Evolutionary conservation across 2,113 vertebrate species (phyloP), one percentile per base, ranked within the genome.

Genomic region (Epinephelus fuscoguttatus): DNA sequence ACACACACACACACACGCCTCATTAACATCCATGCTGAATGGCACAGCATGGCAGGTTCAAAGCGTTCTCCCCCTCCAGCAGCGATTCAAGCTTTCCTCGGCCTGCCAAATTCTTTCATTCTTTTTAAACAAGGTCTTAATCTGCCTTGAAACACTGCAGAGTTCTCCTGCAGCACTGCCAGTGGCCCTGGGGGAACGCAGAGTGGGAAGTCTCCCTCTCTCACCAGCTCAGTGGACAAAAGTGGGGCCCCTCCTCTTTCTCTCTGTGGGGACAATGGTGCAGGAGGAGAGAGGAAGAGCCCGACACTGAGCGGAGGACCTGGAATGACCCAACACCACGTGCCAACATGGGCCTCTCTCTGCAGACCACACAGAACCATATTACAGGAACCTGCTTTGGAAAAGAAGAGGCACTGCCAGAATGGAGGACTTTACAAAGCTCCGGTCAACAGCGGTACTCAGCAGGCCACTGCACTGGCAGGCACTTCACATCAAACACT

Each of bases 121-220:
- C 82, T 78, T 84, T 84, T 73, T 75, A 80, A 86, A 82, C 75
- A 67, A 87, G 79, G 75, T 88, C 77, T 88, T 90, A 90, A 92
- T 93, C 76, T 72, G 78, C 70, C 60, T 64, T 91, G 87, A 88
- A 89, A 84, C 69, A 75, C 86, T 76, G 75, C 74, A 73, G 85
- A 74, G 72, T 71, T 75, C 63, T 84, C 74, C 73, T 61, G 57
- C 77, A 85, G 80, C 76, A 63, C 37, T 64, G 75, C 66, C 66
- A 86, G 63, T 52, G 50, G 81, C 70, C 81, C 72, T 10, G 12
- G 27, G 70, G 82, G 75, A 49, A 60, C 59, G 66, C 42, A 33
- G 61, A 70, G 64, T 76, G 75, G 76, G 71, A 76, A 71, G 80
- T 78, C 75, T 80, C 70, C 42, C 40, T 33, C 59, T 80, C 61